Percentiles rank a stretch among this genome's conserved stretches.
These are phyloP conservation scores for Meiosimyza decipiens DNA, from an alignment of 2,888 invertebrate species.

Conservation along the genomic window DNA sequence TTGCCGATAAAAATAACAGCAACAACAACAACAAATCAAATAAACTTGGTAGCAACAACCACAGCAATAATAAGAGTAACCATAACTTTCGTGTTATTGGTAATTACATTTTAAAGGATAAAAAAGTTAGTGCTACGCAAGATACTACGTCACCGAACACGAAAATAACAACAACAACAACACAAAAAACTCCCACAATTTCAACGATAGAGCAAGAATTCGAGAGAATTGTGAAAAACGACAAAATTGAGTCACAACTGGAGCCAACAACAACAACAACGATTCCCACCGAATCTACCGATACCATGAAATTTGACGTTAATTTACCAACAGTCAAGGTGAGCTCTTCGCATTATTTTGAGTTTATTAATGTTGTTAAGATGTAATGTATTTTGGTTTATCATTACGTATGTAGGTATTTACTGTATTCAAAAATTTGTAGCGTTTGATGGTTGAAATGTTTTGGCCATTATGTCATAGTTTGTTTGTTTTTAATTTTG, in stretches of 20 bases:
- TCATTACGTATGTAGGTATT: no score
- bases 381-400: no score
- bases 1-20: constrained; percentile 38
- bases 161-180: constrained; percentile 14
- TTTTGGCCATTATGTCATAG: no score
- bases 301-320: constrained; percentile 56
- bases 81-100: constrained; percentile 17
- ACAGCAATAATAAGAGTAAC: not conserved
- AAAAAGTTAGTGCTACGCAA: not conserved
- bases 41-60: constrained; percentile 6
- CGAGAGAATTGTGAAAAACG: constrained; percentile 37
- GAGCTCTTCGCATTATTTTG: constrained; percentile 42
- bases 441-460: no score
- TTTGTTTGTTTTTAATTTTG: no score
- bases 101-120: constrained; percentile 9
- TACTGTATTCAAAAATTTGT: no score
- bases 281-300: constrained; percentile 19
- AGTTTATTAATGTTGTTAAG: not conserved
- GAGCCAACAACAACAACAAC: constrained; percentile 10
- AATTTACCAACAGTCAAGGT: constrained; percentile 59
- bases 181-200: constrained; percentile 35
- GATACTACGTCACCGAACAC: constrained; percentile 35
- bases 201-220: constrained; percentile 49
- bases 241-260: not conserved
- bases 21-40: constrained; percentile 45